Conservation (phyloP, 1,140 invertebrate genomes). For the Drosophila murphyi region DNA sequence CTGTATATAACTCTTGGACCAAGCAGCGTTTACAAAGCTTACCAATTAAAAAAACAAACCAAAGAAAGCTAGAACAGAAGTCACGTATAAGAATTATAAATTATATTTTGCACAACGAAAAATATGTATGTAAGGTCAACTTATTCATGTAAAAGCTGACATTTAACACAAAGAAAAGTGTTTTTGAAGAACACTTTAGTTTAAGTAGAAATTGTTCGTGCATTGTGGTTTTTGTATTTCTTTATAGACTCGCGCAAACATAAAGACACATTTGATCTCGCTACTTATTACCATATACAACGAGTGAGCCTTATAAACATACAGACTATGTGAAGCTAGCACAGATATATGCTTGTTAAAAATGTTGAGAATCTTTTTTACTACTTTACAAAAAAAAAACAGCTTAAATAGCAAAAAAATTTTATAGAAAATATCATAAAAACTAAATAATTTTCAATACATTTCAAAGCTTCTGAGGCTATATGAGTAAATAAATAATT, state of each 20-base stretch:
- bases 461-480: slow-evolving; percentile 60
- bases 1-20: slow-evolving; percentile 73
- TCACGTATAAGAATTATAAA: slow-evolving; percentile 7
- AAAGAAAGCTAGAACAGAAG: slow-evolving; percentile 15
- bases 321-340: slow-evolving; percentile 36
- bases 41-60: slow-evolving; percentile 24
- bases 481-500: not conserved
- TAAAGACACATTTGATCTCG: slow-evolving; percentile 44
- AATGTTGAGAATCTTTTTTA: slow-evolving; percentile 48
- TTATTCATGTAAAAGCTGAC: slow-evolving; percentile 18
- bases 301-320: slow-evolving; percentile 64
- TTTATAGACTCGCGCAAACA: slow-evolving; percentile 18
- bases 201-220: slow-evolving; percentile 24
- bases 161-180: not conserved
- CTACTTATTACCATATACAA: slow-evolving; percentile 36
- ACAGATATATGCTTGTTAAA: slow-evolving; percentile 53
- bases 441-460: slow-evolving; percentile 48
- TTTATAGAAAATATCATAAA: slow-evolving; percentile 50
- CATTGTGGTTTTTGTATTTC: slow-evolving; percentile 29
- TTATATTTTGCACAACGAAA: slow-evolving; percentile 17
- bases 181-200: slow-evolving; percentile 33
- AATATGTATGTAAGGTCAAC: slow-evolving; percentile 35
- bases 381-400: slow-evolving; percentile 47
- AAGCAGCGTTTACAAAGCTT: slow-evolving; percentile 51
- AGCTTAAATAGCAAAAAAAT: slow-evolving; percentile 54